phyloP scores from a whole-genome alignment of 2,113 vertebrate species.

The Laticauda colubrina region DNA sequence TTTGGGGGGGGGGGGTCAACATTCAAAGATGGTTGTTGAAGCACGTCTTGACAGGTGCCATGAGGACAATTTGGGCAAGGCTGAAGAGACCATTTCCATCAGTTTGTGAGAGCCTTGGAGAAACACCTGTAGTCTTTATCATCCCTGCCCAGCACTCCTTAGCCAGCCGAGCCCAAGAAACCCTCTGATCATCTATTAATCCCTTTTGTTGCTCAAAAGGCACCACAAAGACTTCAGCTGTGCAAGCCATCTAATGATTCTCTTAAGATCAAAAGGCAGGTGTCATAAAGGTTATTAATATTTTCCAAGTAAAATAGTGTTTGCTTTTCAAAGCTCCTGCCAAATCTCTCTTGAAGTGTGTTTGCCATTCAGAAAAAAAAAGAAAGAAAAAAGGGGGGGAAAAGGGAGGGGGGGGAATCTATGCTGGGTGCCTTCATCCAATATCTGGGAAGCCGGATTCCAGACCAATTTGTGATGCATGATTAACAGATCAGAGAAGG shows the following conservation, averaged over 20 bases:
- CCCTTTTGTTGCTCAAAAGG: constrained; percentile 38
- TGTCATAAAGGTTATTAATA: constrained; percentile 58
- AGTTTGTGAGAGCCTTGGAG: not conserved
- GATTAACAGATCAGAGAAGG: constrained; percentile 40
- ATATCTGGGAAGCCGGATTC: constrained; percentile 33
- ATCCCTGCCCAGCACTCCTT: rapidly evolving
- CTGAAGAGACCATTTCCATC: not conserved
- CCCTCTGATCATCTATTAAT: constrained; percentile 28
- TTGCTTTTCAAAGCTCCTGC: constrained; percentile 57
- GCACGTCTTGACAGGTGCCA: not conserved
- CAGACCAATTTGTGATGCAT: constrained; percentile 38
- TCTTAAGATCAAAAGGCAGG: constrained; percentile 49
- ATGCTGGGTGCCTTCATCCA: constrained; percentile 10
- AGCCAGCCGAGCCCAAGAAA: not conserved
- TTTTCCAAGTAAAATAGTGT: constrained; percentile 51
- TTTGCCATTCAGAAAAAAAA: constrained; percentile 22
- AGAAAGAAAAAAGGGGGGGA: not conserved
- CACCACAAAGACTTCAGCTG: not conserved
- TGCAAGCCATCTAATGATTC: constrained; percentile 40
- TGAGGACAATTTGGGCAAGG: not conserved
- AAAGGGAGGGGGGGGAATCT: not conserved
- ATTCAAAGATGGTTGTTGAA: not conserved
- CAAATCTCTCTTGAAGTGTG: constrained; percentile 45
- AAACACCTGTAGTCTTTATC: not conserved
- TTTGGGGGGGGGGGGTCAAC: not conserved